A percentile compares a stretch with the other conserved stretches of the same genome.
Evolutionary conservation across 2,113 vertebrate genomes (phyloP).

Genomic region (Prunella fulvescens): DNA sequence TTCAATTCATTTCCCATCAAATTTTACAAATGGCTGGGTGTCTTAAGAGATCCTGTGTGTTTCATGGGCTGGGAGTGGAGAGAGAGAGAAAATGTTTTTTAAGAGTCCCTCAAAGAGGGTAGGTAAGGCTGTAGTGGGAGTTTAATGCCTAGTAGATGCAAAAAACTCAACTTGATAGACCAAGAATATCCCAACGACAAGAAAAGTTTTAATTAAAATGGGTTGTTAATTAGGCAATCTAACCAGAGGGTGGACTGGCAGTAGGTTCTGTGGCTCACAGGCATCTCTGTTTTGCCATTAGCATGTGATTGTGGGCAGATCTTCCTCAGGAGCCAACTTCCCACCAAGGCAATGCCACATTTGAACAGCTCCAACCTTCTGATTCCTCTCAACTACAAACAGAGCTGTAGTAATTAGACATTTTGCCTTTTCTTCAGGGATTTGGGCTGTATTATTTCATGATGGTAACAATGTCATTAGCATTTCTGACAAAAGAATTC

Average conservation of each 20-base stretch:
- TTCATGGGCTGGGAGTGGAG: neutral
- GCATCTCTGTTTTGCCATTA: neutral
- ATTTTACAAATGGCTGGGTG: neutral
- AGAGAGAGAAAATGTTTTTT: neutral
- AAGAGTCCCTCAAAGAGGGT: neutral
- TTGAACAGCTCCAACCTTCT: neutral
- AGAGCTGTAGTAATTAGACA: neutral
- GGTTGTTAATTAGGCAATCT: neutral
- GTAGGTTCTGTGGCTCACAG: neutral
- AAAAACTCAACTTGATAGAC: neutral
- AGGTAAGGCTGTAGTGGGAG: neutral
- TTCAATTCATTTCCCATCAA: neutral
- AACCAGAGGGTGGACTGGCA: neutral
- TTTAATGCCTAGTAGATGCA: neutral
- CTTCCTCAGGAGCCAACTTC: neutral
- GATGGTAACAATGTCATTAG: neutral
- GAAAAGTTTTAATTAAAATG: neutral
- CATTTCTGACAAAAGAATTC: neutral
- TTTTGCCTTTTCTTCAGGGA: neutral
- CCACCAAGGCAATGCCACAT: neutral
- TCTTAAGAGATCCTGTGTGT: neutral
- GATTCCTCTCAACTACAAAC: neutral
- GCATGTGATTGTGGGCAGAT: neutral
- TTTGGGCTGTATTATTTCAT: neutral
- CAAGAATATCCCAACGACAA: neutral